Conservation (phyloP, 2,888 invertebrate species). For the Meiosimyza decipiens region DNA sequence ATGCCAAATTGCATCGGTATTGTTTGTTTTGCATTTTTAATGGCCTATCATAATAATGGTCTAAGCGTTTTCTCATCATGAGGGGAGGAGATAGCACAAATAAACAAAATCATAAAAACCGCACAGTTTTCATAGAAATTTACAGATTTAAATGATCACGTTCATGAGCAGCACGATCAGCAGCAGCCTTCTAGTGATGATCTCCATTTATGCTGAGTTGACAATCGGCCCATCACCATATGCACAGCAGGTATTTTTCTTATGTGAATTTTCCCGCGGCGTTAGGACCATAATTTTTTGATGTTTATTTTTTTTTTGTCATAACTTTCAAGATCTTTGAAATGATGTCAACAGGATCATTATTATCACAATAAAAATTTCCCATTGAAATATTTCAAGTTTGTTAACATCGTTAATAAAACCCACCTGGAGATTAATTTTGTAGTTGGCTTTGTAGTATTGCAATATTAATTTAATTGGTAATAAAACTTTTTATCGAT, state of each 20-base stretch:
- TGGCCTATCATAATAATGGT: slow-evolving; percentile 15
- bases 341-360: slow-evolving; percentile 24
- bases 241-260: too few species aligned
- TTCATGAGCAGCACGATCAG: slow-evolving; percentile 1
- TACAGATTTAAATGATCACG: slow-evolving; percentile 5
- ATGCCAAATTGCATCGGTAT: not conserved
- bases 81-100: not conserved
- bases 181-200: not conserved
- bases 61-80: not conserved
- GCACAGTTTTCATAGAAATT: slow-evolving; percentile 17
- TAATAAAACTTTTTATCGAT: too few species aligned
- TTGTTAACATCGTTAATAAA: not conserved
- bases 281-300: not conserved
- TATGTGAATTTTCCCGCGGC: not conserved
- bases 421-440: not conserved
- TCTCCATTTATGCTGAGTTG: not conserved
- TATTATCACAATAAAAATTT: not conserved
- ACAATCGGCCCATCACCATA: too few species aligned
- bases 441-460: not conserved
- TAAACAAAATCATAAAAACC: not conserved
- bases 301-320: not conserved
- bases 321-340: not conserved
- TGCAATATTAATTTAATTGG: not conserved
- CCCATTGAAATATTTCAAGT: too few species aligned
- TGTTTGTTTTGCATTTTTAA: not conserved